phyloP scores from a whole-genome alignment of 2,888 invertebrate genomes.

The Noctua fimbriata region DNA sequence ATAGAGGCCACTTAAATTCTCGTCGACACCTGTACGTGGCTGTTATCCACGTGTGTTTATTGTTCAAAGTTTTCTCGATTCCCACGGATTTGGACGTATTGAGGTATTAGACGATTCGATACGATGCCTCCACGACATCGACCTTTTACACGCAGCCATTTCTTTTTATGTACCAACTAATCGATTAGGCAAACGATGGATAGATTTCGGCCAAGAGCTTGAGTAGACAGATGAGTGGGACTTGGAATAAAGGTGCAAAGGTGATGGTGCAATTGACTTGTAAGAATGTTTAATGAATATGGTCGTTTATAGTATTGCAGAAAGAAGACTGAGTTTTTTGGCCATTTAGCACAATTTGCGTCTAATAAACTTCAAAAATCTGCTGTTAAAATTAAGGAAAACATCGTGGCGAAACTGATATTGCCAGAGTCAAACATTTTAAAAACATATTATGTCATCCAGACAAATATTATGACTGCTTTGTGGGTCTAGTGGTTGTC shows the following conservation, averaged over 20 bases:
- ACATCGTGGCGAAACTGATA: neutral
- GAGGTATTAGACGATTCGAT: constrained; percentile 66
- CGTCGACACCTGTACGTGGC: constrained; percentile 54
- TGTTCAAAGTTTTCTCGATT: constrained; percentile 62
- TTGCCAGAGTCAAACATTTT: too few species aligned
- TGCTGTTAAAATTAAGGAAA: neutral
- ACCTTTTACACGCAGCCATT: constrained; percentile 66
- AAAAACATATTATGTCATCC: too few species aligned
- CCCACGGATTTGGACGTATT: constrained; percentile 65
- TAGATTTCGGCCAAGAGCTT: constrained; percentile 51
- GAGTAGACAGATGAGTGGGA: neutral
- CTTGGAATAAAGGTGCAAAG: neutral
- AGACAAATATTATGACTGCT: too few species aligned
- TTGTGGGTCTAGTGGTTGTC: too few species aligned
- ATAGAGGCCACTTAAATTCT: constrained; percentile 57
- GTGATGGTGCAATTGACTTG: constrained; percentile 17
- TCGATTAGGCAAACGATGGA: constrained; percentile 64
- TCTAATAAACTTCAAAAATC: too few species aligned
- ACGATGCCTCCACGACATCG: constrained; percentile 67
- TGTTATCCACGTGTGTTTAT: constrained; percentile 54
- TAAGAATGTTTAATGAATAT: neutral
- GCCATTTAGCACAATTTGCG: neutral
- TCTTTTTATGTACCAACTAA: constrained; percentile 67
- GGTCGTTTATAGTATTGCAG: neutral
- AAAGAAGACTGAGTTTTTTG: neutral